Percentiles rank a stretch among this genome's conserved stretches.
phyloP scores from a whole-genome alignment of 2,888 invertebrate genomes.

The Anorthoa munda region DNA sequence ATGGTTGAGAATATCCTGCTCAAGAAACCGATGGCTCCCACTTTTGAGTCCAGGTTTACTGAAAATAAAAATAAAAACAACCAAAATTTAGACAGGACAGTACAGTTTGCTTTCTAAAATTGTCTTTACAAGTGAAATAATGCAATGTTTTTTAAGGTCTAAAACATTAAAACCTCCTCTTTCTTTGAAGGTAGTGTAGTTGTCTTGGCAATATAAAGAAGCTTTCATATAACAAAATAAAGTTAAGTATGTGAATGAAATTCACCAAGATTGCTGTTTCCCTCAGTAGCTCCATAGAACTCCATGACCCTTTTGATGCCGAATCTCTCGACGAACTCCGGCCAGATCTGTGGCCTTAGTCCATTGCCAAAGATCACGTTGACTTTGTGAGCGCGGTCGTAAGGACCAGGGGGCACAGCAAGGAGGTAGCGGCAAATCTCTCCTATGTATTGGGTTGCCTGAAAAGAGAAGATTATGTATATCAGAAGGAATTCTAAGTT shows the following conservation, averaged over 20 bases:
- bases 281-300: constrained; percentile 99
- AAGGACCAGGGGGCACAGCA: constrained; percentile 92
- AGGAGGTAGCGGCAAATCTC: constrained; percentile 97
- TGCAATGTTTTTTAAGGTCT: too few relatives aligned
- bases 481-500: background rate
- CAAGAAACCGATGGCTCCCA: constrained; percentile 98
- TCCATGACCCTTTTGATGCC: constrained; percentile 95
- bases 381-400: constrained; percentile 92
- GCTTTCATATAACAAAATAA: background rate
- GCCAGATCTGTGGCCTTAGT: constrained; percentile 97
- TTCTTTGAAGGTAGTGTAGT: too few relatives aligned
- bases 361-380: constrained; percentile 98
- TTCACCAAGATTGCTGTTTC: constrained; percentile 97
- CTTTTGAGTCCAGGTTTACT: constrained; percentile 97
- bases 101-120: too few relatives aligned
- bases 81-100: background rate
- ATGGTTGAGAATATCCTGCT: constrained; percentile 91
- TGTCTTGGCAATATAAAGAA: too few relatives aligned
- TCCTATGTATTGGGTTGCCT: constrained; percentile 97
- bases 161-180: too few relatives aligned
- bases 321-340: constrained; percentile 94
- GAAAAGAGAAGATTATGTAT: constrained; percentile 50
- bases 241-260: background rate
- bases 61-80: constrained; percentile 74
- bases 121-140: too few relatives aligned